Evolutionary conservation across 2,888 invertebrate genomes (phyloP).

Genomic region (Chorisops tibialis): DNA sequence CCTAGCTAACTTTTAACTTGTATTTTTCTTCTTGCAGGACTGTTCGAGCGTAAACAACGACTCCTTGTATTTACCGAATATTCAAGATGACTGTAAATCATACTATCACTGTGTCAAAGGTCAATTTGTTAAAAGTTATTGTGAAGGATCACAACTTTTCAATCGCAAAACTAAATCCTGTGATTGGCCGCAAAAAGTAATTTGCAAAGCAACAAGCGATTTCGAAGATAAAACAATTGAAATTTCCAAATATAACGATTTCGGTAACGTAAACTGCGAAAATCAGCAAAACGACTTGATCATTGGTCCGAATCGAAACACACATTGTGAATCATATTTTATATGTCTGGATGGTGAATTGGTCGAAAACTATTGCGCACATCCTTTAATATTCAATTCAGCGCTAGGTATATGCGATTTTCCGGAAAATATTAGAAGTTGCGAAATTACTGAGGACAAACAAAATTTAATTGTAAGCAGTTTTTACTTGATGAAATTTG

Average conservation of each 20-base stretch:
- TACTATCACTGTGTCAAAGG: slow-evolving; percentile 23
- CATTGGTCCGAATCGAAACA: not conserved
- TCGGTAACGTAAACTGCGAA: not conserved
- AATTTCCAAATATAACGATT: not conserved
- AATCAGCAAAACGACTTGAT: not conserved
- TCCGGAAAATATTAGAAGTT: slow-evolving; percentile 15
- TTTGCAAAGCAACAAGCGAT: slow-evolving; percentile 33
- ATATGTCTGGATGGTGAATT: not conserved
- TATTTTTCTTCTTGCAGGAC: too few relatives aligned
- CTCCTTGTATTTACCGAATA: not conserved
- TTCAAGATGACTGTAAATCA: slow-evolving; percentile 1
- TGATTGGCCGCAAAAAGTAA: slow-evolving; percentile 39
- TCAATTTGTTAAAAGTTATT: not conserved
- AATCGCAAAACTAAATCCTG: slow-evolving; percentile 38
- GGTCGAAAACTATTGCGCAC: slow-evolving; percentile 9
- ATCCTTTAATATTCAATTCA: slow-evolving; percentile 23
- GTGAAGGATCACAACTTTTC: slow-evolving; percentile 31
- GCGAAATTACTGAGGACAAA: not conserved
- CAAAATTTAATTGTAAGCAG: not conserved
- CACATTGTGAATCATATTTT: slow-evolving; percentile 2
- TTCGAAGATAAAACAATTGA: not conserved
- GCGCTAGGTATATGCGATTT: slow-evolving; percentile 17
- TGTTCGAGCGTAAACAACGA: too few relatives aligned
- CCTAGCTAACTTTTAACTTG: too few relatives aligned
- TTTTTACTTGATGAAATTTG: too few relatives aligned